Evolutionary conservation across 2,888 invertebrate genomes (phyloP).

Genomic region (Erebia palarica): DNA sequence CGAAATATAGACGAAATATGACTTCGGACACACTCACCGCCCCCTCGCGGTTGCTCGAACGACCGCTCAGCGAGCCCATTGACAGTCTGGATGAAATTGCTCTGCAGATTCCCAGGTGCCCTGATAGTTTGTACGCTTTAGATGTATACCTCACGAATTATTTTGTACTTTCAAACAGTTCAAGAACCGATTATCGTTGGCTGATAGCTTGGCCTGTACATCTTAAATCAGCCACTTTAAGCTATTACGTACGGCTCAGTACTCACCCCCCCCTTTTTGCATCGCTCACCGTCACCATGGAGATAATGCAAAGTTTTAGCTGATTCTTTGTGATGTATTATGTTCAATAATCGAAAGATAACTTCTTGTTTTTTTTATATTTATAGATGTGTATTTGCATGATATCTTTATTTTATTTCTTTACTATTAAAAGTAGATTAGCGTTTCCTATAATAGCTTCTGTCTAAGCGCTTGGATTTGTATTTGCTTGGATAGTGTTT

Average conservation of each 20-base stretch:
- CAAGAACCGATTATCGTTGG: background rate
- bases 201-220: background rate
- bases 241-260: background rate
- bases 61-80: conserved; percentile 91
- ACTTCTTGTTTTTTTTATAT: background rate
- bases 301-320: background rate
- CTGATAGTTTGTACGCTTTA: conserved; percentile 47
- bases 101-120: conserved; percentile 94
- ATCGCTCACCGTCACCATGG: background rate
- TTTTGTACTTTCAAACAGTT: background rate
- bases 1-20: conserved; percentile 59
- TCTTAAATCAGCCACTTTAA: background rate
- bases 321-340: background rate
- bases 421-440: background rate
- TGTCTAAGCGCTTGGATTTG: too few species aligned
- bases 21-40: conserved; percentile 85
- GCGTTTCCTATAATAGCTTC: too few species aligned
- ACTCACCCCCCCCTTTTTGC: background rate
- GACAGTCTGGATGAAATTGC: conserved; percentile 96
- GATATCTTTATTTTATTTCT: background rate
- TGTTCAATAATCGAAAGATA: background rate
- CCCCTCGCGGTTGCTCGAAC: conserved; percentile 92
- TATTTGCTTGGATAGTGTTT: too few species aligned
- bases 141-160: conserved; percentile 41
- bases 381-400: background rate